phyloP scores from a whole-genome alignment of 2,888 invertebrate genomes.

The Euplagia quadripunctaria region DNA sequence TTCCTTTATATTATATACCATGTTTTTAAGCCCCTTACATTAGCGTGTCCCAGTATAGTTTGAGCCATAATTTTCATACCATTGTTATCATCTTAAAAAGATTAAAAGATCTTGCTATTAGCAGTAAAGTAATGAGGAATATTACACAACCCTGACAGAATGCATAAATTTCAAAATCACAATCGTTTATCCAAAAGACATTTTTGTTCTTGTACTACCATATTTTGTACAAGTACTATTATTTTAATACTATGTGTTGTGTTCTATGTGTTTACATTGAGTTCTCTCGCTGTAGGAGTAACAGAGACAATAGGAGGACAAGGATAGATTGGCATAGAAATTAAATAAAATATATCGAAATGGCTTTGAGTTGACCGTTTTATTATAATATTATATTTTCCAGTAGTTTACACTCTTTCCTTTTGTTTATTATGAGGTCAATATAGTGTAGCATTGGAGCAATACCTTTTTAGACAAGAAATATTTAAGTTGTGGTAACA shows the following conservation, averaged over 20 bases:
- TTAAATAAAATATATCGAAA: no score
- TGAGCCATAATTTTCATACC: background rate
- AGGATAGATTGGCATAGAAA: no score
- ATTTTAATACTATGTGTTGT: conserved; percentile 26
- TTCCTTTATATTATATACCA: background rate
- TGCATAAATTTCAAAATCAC: conserved; percentile 75
- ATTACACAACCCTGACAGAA: conserved; percentile 56
- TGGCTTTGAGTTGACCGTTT: background rate
- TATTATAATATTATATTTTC: no score
- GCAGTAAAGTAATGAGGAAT: conserved; percentile 38
- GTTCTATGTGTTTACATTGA: conserved; percentile 31
- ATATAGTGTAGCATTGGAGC: no score
- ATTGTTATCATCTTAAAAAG: conserved; percentile 22
- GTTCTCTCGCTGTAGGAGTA: conserved; percentile 10
- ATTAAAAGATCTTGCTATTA: conserved; percentile 33
- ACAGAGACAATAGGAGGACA: conserved; percentile 20
- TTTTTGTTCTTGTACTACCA: conserved; percentile 47
- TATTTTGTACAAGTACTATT: no score
- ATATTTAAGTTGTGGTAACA: background rate
- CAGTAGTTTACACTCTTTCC: no score
- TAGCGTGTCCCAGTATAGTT: background rate
- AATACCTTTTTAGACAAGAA: no score
- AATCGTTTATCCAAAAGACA: conserved; percentile 62
- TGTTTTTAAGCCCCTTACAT: background rate
- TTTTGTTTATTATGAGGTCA: no score